Evolutionary conservation across 2,113 vertebrate genomes (phyloP).

Genomic region (Rhea pennata): DNA sequence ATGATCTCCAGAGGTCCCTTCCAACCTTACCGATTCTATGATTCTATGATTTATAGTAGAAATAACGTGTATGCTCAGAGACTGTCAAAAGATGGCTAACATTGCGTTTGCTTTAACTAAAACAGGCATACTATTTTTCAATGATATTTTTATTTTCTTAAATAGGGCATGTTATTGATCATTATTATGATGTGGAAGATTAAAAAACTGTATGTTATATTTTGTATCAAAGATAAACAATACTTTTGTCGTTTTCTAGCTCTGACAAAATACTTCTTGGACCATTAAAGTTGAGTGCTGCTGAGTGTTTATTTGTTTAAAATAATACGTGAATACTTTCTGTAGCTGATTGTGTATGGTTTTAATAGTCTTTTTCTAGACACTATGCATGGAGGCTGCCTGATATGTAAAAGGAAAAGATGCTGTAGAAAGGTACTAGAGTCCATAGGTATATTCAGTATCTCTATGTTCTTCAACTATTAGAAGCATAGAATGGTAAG

Average conservation of each 20-base stretch:
- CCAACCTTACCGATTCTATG: too few species aligned
- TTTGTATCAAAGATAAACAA: background rate
- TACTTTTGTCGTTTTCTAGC: background rate
- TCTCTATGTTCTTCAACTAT: background rate
- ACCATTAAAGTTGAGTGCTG: background rate
- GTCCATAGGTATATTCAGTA: background rate
- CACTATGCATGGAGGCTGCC: background rate
- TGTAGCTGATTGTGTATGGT: background rate
- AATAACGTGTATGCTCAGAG: background rate
- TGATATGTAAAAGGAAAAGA: background rate
- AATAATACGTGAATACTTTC: background rate
- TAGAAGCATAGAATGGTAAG: background rate
- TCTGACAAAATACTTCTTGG: slow-evolving; percentile 20
- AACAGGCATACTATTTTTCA: background rate
- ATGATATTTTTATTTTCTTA: background rate
- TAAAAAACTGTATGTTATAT: background rate
- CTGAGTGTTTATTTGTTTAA: background rate
- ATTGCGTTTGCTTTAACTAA: background rate
- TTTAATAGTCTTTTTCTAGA: slow-evolving; percentile 5
- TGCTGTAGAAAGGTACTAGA: background rate
- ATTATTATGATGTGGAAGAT: background rate
- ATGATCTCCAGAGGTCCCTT: too few species aligned
- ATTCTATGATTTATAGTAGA: background rate
- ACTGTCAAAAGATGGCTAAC: background rate
- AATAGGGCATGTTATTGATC: background rate